Base-by-base conservation (phyloP, 2,888 invertebrate genomes). In the Pandemis heparana region DNA sequence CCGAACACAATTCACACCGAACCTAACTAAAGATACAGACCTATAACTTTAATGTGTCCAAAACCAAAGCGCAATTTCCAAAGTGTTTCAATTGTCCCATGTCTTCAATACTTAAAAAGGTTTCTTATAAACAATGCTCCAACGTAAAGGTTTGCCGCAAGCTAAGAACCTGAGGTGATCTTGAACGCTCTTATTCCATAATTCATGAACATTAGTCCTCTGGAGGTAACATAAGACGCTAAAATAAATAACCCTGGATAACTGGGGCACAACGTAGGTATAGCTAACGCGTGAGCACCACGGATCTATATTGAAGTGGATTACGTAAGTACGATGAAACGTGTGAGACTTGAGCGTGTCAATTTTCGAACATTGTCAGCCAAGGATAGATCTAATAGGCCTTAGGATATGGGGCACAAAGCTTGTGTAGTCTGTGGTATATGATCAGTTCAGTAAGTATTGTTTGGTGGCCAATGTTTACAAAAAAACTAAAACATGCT, bases 191-290 rank as follows among this genome's bases (percentile, higher is more conserved):
- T 70, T 71, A 71, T 75, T 80, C 75, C 79, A 79, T 80, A 80
- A 80, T 80, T 79, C 79, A 80, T 79, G 79, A 79, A 75, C 79
- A 79, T 80, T 79, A 78, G 75, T 77, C 75, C 72, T 73, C 74
- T 70, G 76, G 61, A 71, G 76, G 73, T 68, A 75, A 76, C 74
- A 72, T 77, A 62, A 76, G 74, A 67, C 69, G 76, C 65, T 70
- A 72, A 73, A 72, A 76, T 77, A 76, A 75, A 78, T 77, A 77
- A 77, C 76, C 48, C 39, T 18, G 67, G 65, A 75, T 75, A 75
- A 70, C 68, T 69, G 12, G 18, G 12, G 38, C 63, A 46, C 63
- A 62, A 64, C 70, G 53, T 46, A 64, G 39, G 66, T 60, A 10
- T 8, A 16, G 61, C 48, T 16, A 48, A 16, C n/a, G 48, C n/a